phyloP scores from a whole-genome alignment of 2,888 invertebrate genomes.

The Sepiola atlantica region DNA sequence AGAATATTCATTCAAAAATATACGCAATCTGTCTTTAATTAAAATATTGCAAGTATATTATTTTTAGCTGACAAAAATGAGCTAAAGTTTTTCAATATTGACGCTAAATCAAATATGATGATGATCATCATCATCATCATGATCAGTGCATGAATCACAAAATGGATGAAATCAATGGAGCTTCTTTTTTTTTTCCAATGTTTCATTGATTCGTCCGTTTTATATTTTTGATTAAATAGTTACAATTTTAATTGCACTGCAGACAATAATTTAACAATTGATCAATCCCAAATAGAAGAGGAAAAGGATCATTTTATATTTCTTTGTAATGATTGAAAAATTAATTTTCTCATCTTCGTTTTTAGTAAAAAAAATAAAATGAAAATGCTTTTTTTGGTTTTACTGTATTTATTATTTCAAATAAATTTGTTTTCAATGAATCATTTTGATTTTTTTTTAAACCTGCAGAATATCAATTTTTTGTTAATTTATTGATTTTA shows the following conservation, averaged over 20 bases:
- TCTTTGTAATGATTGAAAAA: neutral
- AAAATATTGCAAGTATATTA: too few relatives aligned
- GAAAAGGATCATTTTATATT: neutral
- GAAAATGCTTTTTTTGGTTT: neutral
- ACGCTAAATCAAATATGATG: neutral
- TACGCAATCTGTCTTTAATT: too few relatives aligned
- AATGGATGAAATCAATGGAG: neutral
- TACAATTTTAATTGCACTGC: neutral
- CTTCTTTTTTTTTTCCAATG: neutral
- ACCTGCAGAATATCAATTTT: too few relatives aligned
- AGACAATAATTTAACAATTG: conserved; percentile 8
- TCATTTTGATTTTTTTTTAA: too few relatives aligned
- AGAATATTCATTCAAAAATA: too few relatives aligned
- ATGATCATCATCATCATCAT: too few relatives aligned
- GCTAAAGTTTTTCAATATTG: neutral
- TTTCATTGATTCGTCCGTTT: neutral
- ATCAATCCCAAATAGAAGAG: neutral
- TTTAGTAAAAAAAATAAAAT: neutral
- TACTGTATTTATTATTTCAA: neutral
- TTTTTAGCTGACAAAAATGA: neutral
- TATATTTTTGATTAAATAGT: neutral
- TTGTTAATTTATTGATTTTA: too few relatives aligned
- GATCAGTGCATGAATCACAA: neutral
- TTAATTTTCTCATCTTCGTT: neutral
- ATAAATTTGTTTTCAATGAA: neutral